phyloP scores from a whole-genome alignment of 2,113 vertebrate species.

The Leucoraja erinaceus region DNA sequence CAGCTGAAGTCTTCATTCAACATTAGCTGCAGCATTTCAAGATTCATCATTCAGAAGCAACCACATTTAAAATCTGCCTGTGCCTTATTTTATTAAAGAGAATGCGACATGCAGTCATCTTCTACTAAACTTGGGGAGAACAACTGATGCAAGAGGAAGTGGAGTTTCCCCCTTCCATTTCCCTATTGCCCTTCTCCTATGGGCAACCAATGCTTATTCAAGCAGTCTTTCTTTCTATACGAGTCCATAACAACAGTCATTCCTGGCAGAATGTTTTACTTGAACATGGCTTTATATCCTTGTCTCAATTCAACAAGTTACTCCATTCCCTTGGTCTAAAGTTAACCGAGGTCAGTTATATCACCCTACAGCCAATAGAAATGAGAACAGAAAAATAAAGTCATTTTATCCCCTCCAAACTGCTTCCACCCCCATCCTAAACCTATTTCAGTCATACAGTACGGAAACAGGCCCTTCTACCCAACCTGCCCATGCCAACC shows the following conservation, averaged over 20 bases:
- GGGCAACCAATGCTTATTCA: background rate
- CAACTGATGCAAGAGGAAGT: background rate
- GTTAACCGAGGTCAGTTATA: background rate
- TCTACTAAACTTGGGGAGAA: background rate
- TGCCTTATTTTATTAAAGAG: background rate
- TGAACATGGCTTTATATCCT: background rate
- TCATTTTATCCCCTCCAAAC: no score
- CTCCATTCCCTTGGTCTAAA: background rate
- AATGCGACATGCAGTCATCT: background rate
- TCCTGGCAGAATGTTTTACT: background rate
- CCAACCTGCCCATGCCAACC: no score
- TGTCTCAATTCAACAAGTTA: background rate
- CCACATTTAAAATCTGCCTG: background rate
- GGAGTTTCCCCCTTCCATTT: background rate
- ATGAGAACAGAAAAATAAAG: background rate
- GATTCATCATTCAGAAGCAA: background rate
- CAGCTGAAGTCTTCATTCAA: background rate
- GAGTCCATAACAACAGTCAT: background rate
- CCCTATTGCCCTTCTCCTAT: background rate
- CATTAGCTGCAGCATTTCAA: background rate
- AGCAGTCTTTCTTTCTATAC: background rate
- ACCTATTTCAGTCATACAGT: no score
- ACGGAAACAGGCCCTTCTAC: no score
- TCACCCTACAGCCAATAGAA: background rate
- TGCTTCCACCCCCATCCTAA: no score